Conservation (phyloP, 2,113 vertebrate species). For the Orthonyx spaldingii region DNA sequence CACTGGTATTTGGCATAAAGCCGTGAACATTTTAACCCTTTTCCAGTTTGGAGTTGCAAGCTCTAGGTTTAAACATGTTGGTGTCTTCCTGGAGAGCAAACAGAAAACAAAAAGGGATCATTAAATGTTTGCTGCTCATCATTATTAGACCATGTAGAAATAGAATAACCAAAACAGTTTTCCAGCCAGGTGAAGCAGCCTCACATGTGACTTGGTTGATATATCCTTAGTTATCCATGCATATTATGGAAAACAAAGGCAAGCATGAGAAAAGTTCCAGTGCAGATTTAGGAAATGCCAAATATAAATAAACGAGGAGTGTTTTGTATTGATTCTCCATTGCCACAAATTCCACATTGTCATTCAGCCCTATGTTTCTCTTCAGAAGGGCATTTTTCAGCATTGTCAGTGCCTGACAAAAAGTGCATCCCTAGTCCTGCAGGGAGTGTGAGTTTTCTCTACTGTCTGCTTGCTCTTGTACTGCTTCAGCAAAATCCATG, state of each 20-base stretch:
- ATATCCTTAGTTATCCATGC: background rate
- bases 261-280: background rate
- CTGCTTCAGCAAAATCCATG: background rate
- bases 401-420: background rate
- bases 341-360: background rate
- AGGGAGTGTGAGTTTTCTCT: background rate
- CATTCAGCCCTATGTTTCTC: background rate
- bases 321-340: background rate
- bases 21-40: background rate
- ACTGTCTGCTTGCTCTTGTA: background rate
- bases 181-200: background rate
- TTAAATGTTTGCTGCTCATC: background rate
- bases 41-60: background rate
- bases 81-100: background rate
- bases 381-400: constrained; percentile 22
- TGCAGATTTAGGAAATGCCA: background rate
- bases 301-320: background rate
- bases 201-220: background rate
- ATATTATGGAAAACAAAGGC: background rate
- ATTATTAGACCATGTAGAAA: background rate
- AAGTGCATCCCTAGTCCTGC: background rate
- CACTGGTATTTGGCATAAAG: background rate
- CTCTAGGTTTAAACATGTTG: background rate
- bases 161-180: background rate
- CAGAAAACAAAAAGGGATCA: background rate